Evolutionary conservation across 2,113 vertebrate genomes (phyloP), one percentile per base, ranked within the genome.

Genomic region (Pluvialis apricaria): DNA sequence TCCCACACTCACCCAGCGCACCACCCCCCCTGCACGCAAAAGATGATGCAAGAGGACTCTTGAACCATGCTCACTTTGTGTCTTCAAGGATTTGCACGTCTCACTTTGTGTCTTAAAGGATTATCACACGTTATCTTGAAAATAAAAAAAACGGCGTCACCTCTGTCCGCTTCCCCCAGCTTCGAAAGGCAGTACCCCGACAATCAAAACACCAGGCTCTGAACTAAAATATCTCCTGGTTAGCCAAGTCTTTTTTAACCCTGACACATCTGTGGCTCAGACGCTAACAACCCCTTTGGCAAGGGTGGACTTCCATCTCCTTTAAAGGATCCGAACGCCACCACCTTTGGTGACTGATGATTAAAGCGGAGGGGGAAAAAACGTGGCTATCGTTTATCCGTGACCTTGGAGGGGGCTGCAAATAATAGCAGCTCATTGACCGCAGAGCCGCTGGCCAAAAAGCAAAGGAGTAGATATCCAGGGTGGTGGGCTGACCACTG

Each of bases 221-320:
- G 38, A 57, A 54, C 34, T 55, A 9, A 49, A 21, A 55, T 4
- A 62, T 13, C 51, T 26, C 45, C 9, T 0, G 10, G 13, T 61
- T 18, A 47, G 36, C 25, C 61, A 49, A 40, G 32, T 49, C 47
- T 57, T 75, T 65, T 69, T n/a, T 34, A 64, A 12, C 42, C 21
- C 31, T 47, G 32, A 57, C 17, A n/a, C 4, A 3, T 28, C 25
- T 20, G 31, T 8, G 24, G 34, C 25, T 82, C 54, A 47, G 54
- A 21, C 0, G 0, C 21, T 22, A 34, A 55, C 42, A 44, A 36
- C 44, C 65, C 40, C 10, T 24, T 28, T 3, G 7, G 24, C 0
- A 2, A 81, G 28, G 38, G 36, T 31, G 58, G 51, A 52, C 34
- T 84, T 79, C 38, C 45, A 54, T 77, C 75, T 77, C 42, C 1